Conservation (phyloP, 2,888 invertebrate species). For the Drosophila greeni region DNA sequence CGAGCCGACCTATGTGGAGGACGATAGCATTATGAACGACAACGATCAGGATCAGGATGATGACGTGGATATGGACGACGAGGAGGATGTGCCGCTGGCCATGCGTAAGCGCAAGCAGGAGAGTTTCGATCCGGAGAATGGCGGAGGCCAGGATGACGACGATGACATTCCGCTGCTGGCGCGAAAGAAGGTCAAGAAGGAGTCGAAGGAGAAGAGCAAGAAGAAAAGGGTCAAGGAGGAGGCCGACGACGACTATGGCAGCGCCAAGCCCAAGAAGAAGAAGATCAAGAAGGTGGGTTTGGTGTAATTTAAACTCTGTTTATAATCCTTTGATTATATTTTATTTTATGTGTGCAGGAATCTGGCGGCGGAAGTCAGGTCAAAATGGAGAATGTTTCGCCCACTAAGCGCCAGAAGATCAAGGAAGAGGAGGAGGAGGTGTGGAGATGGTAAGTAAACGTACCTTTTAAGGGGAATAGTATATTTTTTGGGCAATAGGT, state of each 20-base stretch:
- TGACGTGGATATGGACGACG: constrained; percentile 81
- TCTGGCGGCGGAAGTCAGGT: constrained; percentile 29
- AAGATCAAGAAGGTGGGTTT: constrained; percentile 76
- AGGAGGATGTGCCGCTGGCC: constrained; percentile 88
- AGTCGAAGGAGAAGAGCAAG: constrained; percentile 81
- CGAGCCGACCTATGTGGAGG: constrained; percentile 76
- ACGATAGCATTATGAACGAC: constrained; percentile 71
- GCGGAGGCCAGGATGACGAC: constrained; percentile 83
- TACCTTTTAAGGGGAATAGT: not conserved
- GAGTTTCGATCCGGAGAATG: constrained; percentile 13
- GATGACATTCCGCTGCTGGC: constrained; percentile 78
- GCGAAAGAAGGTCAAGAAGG: constrained; percentile 79
- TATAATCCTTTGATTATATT: not conserved
- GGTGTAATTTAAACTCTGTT: too few relatives aligned
- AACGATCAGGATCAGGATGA: constrained; percentile 52
- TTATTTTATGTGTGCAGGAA: constrained; percentile 48
- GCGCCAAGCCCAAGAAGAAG: constrained; percentile 81
- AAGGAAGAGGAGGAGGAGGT: constrained; percentile 90
- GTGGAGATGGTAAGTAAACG: constrained; percentile 89
- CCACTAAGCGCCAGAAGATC: constrained; percentile 84
- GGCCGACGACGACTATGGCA: constrained; percentile 80
- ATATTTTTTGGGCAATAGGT: not conserved
- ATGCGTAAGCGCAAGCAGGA: constrained; percentile 72
- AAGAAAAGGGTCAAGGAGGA: constrained; percentile 82
- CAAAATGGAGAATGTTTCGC: constrained; percentile 76